These are phyloP conservation scores for Leptodactylus fuscus DNA, from an alignment of 2,113 vertebrate species.

Conservation along the genomic window DNA sequence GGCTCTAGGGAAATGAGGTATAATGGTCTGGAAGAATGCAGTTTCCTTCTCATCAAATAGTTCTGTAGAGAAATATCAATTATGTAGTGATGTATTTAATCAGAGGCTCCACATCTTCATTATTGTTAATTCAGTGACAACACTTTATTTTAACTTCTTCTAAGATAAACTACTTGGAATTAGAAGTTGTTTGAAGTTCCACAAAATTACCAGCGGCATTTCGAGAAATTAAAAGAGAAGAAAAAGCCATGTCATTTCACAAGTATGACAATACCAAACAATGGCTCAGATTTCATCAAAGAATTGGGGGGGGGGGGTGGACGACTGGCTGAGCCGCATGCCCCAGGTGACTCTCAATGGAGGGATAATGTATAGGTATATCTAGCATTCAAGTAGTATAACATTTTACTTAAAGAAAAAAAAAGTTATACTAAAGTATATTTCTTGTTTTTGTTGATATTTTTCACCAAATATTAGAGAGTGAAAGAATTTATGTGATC, in stretches of 20 bases:
- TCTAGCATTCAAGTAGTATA: no score
- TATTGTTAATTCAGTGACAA: slow-evolving; percentile 9
- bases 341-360: no score
- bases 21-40: slow-evolving; percentile 17
- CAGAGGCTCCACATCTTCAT: slow-evolving; percentile 16
- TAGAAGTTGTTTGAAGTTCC: slow-evolving; percentile 34
- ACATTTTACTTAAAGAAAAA: no score
- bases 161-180: slow-evolving; percentile 40
- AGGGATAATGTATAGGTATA: no score
- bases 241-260: slow-evolving; percentile 14
- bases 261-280: slow-evolving; percentile 37
- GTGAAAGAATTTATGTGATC: no score
- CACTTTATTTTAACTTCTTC: slow-evolving; percentile 35
- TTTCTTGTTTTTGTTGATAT: no score
- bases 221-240: slow-evolving; percentile 20
- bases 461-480: no score
- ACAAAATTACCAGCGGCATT: slow-evolving; percentile 19
- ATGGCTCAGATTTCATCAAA: slow-evolving; percentile 20
- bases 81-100: slow-evolving; percentile 33
- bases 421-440: no score
- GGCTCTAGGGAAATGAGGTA: background rate
- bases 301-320: background rate
- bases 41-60: slow-evolving; percentile 31
- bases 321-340: no score
- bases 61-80: slow-evolving; percentile 20